A percentile compares a stretch with the other conserved stretches of the same genome.
Evolutionary conservation across 2,113 vertebrate genomes (phyloP).

Genomic region (Psittacus erithacus): DNA sequence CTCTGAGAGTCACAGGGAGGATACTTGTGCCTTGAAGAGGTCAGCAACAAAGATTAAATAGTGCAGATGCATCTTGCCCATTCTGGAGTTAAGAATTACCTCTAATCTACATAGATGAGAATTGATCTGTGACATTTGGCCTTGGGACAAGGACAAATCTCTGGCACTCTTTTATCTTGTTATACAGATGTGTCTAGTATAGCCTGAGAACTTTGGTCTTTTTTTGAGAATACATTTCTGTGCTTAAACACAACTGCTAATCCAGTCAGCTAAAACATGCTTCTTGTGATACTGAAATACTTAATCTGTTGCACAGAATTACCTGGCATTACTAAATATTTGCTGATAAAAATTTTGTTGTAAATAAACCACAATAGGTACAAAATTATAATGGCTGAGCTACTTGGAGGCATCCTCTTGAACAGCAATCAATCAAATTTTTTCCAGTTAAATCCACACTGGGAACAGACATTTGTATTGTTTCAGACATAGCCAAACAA

Average conservation of each 20-base stretch:
- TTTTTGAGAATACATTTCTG: neutral
- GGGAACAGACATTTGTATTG: conserved; percentile 39
- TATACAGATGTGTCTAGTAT: neutral
- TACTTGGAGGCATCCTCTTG: neutral
- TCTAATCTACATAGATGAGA: neutral
- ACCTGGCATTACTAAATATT: neutral
- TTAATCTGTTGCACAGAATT: neutral
- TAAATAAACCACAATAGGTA: neutral
- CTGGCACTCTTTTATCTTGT: neutral
- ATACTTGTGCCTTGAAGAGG: neutral
- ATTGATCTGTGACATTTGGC: neutral
- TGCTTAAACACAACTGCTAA: neutral
- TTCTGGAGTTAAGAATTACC: neutral
- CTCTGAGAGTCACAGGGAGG: neutral
- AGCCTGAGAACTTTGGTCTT: neutral
- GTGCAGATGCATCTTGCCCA: neutral
- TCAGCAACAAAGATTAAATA: fast-evolving
- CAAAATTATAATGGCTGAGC: neutral
- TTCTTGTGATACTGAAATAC: neutral
- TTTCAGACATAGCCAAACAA: conserved; percentile 71
- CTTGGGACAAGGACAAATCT: neutral
- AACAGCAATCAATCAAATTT: conserved; percentile 15
- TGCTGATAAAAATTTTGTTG: neutral
- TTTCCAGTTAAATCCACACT: neutral
- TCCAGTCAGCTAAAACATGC: neutral